These are phyloP conservation scores for Neoascia interrupta DNA, from an alignment of 2,888 invertebrate genomes.

Conservation along the genomic window DNA sequence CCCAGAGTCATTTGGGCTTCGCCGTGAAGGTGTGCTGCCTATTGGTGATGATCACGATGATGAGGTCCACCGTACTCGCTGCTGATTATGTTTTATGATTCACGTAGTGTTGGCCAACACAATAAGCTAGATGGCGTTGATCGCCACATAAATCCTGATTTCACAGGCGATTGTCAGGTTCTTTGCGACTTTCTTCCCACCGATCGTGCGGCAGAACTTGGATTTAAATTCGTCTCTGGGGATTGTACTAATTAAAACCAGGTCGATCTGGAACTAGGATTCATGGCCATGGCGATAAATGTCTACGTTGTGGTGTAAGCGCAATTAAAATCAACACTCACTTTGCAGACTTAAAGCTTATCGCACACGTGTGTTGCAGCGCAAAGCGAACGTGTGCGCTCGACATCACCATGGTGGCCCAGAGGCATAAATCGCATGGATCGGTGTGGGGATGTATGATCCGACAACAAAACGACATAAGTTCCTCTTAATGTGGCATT, in stretches of 20 bases:
- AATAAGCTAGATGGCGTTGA: slow-evolving; percentile 65
- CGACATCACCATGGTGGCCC: slow-evolving; percentile 3
- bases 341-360: slow-evolving; percentile 36
- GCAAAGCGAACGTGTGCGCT: neutral
- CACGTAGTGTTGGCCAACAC: slow-evolving; percentile 66
- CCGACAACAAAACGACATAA: slow-evolving; percentile 67
- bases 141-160: slow-evolving; percentile 66
- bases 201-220: slow-evolving; percentile 42
- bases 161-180: slow-evolving; percentile 55
- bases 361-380: slow-evolving; percentile 1
- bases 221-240: slow-evolving; percentile 20
- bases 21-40: slow-evolving; percentile 64
- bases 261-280: slow-evolving; percentile 11
- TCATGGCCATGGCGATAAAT: slow-evolving; percentile 37
- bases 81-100: slow-evolving; percentile 68
- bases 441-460: slow-evolving; percentile 44
- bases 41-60: slow-evolving; percentile 51
- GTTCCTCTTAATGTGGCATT: slow-evolving; percentile 63
- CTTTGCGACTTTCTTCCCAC: slow-evolving; percentile 30
- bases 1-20: slow-evolving; percentile 48
- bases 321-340: slow-evolving; percentile 63
- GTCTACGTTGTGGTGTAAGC: slow-evolving; percentile 28
- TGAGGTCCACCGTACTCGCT: slow-evolving; percentile 46
- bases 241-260: slow-evolving; percentile 60
- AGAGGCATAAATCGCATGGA: slow-evolving; percentile 38